These are phyloP conservation scores for Aquatica leii DNA, from an alignment of 2,888 invertebrate species.

Conservation along the genomic window DNA sequence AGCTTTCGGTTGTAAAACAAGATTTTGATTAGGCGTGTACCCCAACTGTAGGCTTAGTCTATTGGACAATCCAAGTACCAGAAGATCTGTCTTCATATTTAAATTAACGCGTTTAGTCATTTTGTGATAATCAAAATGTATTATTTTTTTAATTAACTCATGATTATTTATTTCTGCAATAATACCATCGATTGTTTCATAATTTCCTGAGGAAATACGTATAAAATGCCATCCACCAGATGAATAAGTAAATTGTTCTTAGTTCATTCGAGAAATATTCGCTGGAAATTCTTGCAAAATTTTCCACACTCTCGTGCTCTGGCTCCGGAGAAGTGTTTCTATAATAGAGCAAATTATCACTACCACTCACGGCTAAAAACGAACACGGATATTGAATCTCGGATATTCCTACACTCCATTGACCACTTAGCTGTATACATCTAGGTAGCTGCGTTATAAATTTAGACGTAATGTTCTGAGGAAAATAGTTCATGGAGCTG, in stretches of 20 bases:
- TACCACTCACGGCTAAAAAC: neutral
- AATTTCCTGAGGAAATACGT: slow-evolving; percentile 5
- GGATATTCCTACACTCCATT: slow-evolving; percentile 6
- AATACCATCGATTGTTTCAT: neutral
- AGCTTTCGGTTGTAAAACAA: too few species aligned
- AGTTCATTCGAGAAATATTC: neutral
- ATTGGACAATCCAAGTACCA: neutral
- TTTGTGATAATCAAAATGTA: neutral
- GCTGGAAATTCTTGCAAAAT: neutral
- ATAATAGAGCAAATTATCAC: slow-evolving; percentile 12
- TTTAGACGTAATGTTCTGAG: slow-evolving; percentile 9
- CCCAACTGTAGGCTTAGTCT: neutral
- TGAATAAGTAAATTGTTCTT: neutral
- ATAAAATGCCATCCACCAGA: neutral
- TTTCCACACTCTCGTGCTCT: neutral
- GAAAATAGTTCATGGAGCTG: too few species aligned
- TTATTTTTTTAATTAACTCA: too few species aligned
- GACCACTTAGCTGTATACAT: slow-evolving; percentile 1
- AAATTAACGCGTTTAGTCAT: neutral
- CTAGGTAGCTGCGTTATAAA: slow-evolving; percentile 9
- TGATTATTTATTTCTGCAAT: neutral
- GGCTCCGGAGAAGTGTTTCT: neutral
- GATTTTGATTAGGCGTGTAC: neutral
- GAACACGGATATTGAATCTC: slow-evolving; percentile 15
- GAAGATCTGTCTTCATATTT: neutral